phyloP scores from a whole-genome alignment of 2,113 vertebrate species.

The Barnardius zonarius region DNA sequence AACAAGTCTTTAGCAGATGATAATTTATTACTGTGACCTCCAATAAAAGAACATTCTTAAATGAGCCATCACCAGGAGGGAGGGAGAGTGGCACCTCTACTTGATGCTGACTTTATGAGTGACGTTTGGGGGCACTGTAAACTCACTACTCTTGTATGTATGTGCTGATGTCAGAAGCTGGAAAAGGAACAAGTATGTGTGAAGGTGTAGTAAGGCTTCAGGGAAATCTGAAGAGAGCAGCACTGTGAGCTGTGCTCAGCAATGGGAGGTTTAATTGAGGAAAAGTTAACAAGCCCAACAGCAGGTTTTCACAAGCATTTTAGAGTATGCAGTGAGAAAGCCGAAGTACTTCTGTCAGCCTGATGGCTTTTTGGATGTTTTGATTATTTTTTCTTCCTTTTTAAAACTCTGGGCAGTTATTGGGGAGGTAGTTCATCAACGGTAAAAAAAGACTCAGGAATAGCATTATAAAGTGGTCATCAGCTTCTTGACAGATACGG shows the following conservation, averaged over 20 bases:
- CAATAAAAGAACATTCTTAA: neutral
- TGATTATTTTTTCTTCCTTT: neutral
- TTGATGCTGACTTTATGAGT: neutral
- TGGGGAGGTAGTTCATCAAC: neutral
- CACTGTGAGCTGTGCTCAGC: neutral
- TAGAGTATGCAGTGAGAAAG: neutral
- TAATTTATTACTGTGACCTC: neutral
- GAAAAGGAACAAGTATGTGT: neutral
- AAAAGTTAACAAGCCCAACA: neutral
- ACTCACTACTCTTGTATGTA: neutral
- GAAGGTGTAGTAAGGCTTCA: neutral
- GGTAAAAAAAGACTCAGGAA: neutral
- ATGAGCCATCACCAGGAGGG: neutral
- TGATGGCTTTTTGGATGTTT: neutral
- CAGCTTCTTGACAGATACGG: neutral
- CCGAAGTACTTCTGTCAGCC: neutral
- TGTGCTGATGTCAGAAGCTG: neutral
- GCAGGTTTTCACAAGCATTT: neutral
- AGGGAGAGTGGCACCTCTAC: neutral
- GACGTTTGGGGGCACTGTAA: slow-evolving; percentile 33
- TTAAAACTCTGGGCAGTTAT: neutral
- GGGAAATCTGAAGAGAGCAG: neutral
- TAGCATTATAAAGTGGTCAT: neutral
- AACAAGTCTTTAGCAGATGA: neutral
- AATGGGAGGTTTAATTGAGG: slow-evolving; percentile 7